Evolutionary conservation across 2,888 invertebrate species (phyloP).

Genomic region (Meandrusa payeni): DNA sequence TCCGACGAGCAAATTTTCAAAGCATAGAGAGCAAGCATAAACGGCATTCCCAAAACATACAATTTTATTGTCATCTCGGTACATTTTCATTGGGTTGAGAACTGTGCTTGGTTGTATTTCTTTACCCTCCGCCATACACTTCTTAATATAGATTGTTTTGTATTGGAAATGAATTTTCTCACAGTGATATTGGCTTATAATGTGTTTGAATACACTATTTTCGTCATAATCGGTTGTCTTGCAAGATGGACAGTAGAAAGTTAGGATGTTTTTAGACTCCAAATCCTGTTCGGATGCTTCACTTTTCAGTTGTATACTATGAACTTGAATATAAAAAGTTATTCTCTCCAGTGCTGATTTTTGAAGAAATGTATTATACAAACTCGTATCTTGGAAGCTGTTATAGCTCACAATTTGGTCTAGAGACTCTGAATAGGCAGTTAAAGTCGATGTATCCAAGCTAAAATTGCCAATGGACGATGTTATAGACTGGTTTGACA

Average conservation of each 20-base stretch:
- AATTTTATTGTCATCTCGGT: constrained; percentile 70
- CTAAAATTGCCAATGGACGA: constrained; percentile 71
- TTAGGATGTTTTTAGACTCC: constrained; percentile 47
- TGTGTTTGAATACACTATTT: constrained; percentile 54
- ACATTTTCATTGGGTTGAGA: constrained; percentile 70
- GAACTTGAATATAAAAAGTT: constrained; percentile 69
- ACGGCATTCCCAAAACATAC: constrained; percentile 70
- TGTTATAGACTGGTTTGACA: constrained; percentile 44
- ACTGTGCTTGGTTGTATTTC: constrained; percentile 72
- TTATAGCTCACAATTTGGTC: constrained; percentile 65
- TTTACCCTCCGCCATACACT: constrained; percentile 57
- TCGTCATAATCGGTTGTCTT: constrained; percentile 53
- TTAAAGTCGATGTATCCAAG: constrained; percentile 58
- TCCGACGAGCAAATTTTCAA: constrained; percentile 63
- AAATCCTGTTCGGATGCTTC: constrained; percentile 38
- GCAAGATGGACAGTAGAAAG: constrained; percentile 61
- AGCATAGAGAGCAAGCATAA: constrained; percentile 69
- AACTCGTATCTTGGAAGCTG: constrained; percentile 61
- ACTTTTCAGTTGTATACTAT: constrained; percentile 60
- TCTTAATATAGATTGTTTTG: constrained; percentile 71
- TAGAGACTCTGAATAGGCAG: constrained; percentile 67
- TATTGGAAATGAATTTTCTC: constrained; percentile 71
- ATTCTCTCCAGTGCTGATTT: constrained; percentile 67
- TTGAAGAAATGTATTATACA: constrained; percentile 53
- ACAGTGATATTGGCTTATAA: constrained; percentile 58